Base-by-base conservation (phyloP, 2,797 vertebrate species). In the Strix occidentalis region DNA sequence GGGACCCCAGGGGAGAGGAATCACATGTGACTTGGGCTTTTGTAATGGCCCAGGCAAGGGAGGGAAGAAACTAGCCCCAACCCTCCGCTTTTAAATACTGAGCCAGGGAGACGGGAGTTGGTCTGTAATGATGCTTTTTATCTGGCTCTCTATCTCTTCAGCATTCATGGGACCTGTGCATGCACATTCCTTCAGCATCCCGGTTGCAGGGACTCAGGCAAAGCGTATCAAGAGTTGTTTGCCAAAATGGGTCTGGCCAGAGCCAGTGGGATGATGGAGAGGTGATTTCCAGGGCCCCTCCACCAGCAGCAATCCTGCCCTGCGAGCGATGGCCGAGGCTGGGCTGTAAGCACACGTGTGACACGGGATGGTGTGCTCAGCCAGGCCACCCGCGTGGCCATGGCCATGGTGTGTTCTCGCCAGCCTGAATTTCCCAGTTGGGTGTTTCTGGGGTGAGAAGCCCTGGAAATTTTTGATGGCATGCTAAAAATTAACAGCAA, bases 321-420 rank as follows among this genome's bases (percentile, higher is more conserved):
- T 37, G 18, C 1, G 6, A 0, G 1, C 0, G 4, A 60, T 11
- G 29, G 29, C 61, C 1, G 5, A 33, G 45, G 17, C 45, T 48
- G 65, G 61, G 21, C 63, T 84, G 69, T 28, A 33, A 16, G 48
- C n/a, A 12, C 13, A 0, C 0, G 0, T 23, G n/a, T 16, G 41
- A 21, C 29, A 4, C 37, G 1, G 9, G 21, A 9, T 20, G 25
- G 21, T 14, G 66, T 5, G 24, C 1, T 4, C 3, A 26, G 17
- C 16, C 0, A 5, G 41, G 20, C 12, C 46, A 26, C 4, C n/a
- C 26, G 11, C 6, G 0, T 20, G 41, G 31, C 51, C 56, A 13
- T 31, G 31, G 26, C 0, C 7, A 23, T 11, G 26, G 4, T 17
- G 9, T 76, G 69, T 23, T 77, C 54, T 57, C 3, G 3, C 14